Evolutionary conservation across 1,140 invertebrate species (phyloP).

Genomic region (Conus betulinus): DNA sequence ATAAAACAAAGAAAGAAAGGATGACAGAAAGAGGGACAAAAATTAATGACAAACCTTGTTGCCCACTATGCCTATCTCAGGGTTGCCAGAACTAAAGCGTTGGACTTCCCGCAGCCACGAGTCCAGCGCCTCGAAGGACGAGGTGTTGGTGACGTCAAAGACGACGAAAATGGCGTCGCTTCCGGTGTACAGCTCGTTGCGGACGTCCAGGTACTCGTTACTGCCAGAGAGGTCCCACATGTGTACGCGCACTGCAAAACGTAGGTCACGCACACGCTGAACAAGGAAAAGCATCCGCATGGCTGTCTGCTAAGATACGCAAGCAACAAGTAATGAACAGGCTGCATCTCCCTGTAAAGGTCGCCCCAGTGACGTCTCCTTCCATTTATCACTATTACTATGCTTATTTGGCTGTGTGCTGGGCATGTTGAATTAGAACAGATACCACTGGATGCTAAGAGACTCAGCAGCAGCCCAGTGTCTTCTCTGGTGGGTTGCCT

Average conservation of each 20-base stretch:
- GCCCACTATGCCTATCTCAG: slow-evolving; percentile 65
- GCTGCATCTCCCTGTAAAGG: too few relatives aligned
- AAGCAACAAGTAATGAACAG: too few relatives aligned
- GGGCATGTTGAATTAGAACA: too few relatives aligned
- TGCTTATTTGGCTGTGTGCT: too few relatives aligned
- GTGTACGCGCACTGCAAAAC: slow-evolving; percentile 67
- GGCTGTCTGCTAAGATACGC: too few relatives aligned
- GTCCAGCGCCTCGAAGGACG: slow-evolving; percentile 67
- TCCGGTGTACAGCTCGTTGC: slow-evolving; percentile 71
- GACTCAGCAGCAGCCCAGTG: too few relatives aligned
- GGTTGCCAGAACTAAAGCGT: slow-evolving; percentile 58
- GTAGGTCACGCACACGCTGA: not conserved
- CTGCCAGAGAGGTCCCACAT: slow-evolving; percentile 73
- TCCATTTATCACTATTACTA: too few relatives aligned
- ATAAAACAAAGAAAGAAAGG: too few relatives aligned
- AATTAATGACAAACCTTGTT: slow-evolving; percentile 61
- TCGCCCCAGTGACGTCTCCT: too few relatives aligned
- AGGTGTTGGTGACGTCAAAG: slow-evolving; percentile 69
- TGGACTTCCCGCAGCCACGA: slow-evolving; percentile 66
- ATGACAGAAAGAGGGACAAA: not conserved
- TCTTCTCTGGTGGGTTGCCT: too few relatives aligned
- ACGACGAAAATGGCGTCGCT: slow-evolving; percentile 70
- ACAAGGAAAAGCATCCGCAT: too few relatives aligned
- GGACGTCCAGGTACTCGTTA: slow-evolving; percentile 69
- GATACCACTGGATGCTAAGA: too few relatives aligned